These are phyloP conservation scores for Pseudococcus viburni DNA, from an alignment of 2,888 invertebrate species.

Conservation along the genomic window DNA sequence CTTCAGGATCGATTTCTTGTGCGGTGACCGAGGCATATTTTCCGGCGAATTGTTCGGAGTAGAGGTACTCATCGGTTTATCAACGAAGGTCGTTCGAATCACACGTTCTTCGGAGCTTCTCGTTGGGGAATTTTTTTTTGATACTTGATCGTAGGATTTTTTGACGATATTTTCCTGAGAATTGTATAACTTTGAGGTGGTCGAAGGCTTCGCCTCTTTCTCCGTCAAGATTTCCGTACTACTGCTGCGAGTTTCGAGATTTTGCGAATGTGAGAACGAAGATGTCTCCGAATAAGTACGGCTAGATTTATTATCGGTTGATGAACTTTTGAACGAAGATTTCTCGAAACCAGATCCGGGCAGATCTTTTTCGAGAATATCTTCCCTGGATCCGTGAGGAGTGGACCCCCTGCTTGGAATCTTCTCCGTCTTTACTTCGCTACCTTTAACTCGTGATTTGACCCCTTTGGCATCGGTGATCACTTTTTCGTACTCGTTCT, in stretches of 20 bases:
- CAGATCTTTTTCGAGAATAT: not conserved
- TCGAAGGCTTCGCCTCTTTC: not conserved
- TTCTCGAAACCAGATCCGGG: not conserved
- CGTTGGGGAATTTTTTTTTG: not conserved
- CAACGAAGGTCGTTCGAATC: not conserved
- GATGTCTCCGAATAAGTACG: not conserved
- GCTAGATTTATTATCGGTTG: not conserved
- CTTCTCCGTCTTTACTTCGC: constrained; percentile 24
- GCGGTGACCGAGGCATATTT: not conserved
- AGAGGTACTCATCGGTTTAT: not conserved
- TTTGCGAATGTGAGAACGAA: not conserved
- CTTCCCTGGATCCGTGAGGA: not conserved
- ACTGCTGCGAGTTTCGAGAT: not conserved
- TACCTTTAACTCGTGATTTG: constrained; percentile 15
- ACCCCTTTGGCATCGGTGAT: constrained; percentile 22
- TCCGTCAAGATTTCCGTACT: not conserved
- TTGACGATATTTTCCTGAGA: not conserved
- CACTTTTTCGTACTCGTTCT: constrained; percentile 46
- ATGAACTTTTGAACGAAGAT: not conserved
- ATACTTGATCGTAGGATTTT: not conserved
- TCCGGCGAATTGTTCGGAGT: constrained; percentile 23
- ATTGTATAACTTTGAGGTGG: not conserved
- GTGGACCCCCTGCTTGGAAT: not conserved
- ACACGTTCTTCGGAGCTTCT: not conserved
- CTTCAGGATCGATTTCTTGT: constrained; percentile 26